Conservation (phyloP, 2,797 vertebrate genomes). For the Tangara arthus region DNA sequence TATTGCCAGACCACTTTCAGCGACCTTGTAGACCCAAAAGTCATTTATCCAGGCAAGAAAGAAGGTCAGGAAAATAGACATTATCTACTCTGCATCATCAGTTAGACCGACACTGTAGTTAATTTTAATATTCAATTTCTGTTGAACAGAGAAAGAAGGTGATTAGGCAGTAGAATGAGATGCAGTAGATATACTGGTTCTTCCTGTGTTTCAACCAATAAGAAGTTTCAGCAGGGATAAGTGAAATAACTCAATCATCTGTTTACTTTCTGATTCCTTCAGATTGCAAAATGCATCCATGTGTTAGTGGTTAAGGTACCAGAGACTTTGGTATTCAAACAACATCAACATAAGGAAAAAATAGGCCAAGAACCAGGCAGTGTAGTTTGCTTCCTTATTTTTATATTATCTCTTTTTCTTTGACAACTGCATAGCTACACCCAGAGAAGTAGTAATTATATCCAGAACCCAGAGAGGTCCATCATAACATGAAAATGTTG, state of each 20-base stretch:
- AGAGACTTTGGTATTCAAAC: background rate
- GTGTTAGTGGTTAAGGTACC: background rate
- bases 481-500: slow-evolving; percentile 57
- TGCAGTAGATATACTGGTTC: background rate
- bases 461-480: slow-evolving; percentile 15
- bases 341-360: background rate
- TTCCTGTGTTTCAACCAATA: slow-evolving; percentile 11
- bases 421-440: background rate
- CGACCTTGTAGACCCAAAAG: background rate
- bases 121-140: slow-evolving; percentile 25
- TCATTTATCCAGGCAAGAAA: background rate
- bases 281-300: background rate
- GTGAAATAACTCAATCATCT: slow-evolving; percentile 22
- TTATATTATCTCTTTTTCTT: slow-evolving; percentile 4
- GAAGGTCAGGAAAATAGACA: background rate
- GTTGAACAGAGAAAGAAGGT: background rate
- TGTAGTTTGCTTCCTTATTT: background rate
- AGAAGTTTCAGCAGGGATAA: slow-evolving; percentile 2
- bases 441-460: slow-evolving; percentile 41
- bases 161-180: background rate
- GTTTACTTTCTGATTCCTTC: slow-evolving; percentile 1
- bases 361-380: background rate
- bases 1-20: background rate
- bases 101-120: background rate
- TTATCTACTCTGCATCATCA: background rate